Conservation (phyloP, 2,113 vertebrate species). For the Isichthys henryi region DNA sequence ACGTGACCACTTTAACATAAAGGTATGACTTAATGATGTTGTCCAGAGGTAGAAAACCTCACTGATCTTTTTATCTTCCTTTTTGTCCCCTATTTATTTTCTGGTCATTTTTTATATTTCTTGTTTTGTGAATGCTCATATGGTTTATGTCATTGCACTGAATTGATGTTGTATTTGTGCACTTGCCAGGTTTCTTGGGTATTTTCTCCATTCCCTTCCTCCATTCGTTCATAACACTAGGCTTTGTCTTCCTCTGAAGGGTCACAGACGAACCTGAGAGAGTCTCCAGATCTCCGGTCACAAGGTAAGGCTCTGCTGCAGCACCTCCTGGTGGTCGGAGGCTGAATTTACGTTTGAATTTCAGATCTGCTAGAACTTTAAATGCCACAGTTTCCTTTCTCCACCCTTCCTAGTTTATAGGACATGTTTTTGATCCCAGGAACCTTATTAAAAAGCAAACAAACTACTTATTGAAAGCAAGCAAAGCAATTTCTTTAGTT, state of each 20-base stretch:
- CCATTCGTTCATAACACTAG: slow-evolving; percentile 53
- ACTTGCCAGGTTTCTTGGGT: not conserved
- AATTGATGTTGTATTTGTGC: slow-evolving; percentile 8
- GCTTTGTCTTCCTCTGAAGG: slow-evolving; percentile 61
- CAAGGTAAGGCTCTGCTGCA: slow-evolving; percentile 66
- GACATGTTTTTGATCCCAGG: not conserved
- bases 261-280: slow-evolving; percentile 97
- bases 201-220: not conserved
- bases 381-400: not conserved
- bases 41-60: not conserved
- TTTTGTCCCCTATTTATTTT: slow-evolving; percentile 23
- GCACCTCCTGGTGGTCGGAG: not conserved
- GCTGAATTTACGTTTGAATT: not conserved
- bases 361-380: not conserved
- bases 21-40: not conserved
- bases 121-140: slow-evolving; percentile 20
- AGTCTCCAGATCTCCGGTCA: slow-evolving; percentile 93
- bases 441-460: not conserved
- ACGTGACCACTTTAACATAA: not conserved
- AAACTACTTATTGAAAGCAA: not conserved
- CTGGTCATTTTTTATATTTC: slow-evolving; percentile 30
- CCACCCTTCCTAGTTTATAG: not conserved
- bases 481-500: not conserved
- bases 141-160: slow-evolving; percentile 17
- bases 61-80: slow-evolving; percentile 2